A percentile compares a stretch with the other conserved stretches of the same genome.
Conservation (phyloP, 2,888 invertebrate genomes). For the Automeris io region DNA sequence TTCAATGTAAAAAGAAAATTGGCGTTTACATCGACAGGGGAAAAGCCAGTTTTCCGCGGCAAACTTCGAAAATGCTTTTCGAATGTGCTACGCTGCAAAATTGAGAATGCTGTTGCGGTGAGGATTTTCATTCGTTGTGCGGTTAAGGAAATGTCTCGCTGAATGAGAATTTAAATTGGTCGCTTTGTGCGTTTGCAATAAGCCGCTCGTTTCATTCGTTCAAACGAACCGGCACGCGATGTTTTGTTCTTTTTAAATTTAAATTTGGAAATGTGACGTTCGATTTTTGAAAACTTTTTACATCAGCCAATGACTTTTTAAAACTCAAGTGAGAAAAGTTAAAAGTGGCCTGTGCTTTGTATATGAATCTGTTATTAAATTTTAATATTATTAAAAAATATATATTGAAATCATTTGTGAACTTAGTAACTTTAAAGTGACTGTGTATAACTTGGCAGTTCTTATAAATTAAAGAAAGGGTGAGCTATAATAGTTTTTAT, state of each 20-base stretch:
- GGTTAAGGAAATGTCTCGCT: constrained; percentile 22
- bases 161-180: constrained; percentile 31
- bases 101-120: constrained; percentile 26
- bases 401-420: not conserved
- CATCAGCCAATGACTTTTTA: not conserved
- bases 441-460: not conserved
- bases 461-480: not conserved
- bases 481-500: constrained; percentile 2
- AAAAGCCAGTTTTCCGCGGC: constrained; percentile 73
- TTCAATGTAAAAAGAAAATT: constrained; percentile 58
- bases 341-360: constrained; percentile 32
- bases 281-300: constrained; percentile 19
- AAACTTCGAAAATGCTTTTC: constrained; percentile 63
- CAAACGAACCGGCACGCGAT: constrained; percentile 70
- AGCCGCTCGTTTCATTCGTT: constrained; percentile 60
- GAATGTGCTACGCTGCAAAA: constrained; percentile 41
- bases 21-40: constrained; percentile 70
- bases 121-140: constrained; percentile 19
- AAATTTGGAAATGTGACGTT: constrained; percentile 47
- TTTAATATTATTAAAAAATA: not conserved
- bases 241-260: constrained; percentile 56
- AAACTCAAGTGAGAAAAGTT: constrained; percentile 12
- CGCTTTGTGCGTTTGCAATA: constrained; percentile 46
- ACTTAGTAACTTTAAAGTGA: not conserved
- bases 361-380: constrained; percentile 24